Evolutionary conservation across 2,113 vertebrate species (phyloP).

Genomic region (Cariama cristata): DNA sequence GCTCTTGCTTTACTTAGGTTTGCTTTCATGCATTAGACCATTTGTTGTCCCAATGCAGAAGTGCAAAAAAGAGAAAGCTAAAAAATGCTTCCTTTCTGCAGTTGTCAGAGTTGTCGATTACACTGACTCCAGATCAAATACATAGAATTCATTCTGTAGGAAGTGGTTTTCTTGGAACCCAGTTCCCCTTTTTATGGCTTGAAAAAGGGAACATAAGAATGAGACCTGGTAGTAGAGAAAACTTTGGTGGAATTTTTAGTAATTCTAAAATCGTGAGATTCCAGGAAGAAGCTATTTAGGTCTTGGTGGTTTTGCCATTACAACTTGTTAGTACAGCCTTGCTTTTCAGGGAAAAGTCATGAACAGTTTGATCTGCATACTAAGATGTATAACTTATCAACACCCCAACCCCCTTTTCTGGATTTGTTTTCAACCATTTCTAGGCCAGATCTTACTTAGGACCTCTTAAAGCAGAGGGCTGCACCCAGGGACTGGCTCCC

Average conservation of each 20-base stretch:
- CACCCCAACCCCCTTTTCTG: not conserved
- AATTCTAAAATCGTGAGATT: not conserved
- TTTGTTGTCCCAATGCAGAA: not conserved
- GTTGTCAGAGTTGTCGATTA: not conserved
- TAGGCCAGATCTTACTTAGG: not conserved
- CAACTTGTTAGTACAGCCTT: not conserved
- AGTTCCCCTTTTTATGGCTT: not conserved
- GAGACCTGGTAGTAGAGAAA: not conserved
- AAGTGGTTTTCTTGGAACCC: not conserved
- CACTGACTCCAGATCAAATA: rapidly evolving
- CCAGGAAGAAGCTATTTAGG: not conserved
- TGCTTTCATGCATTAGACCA: not conserved
- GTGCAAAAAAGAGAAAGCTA: not conserved
- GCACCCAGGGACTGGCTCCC: not conserved
- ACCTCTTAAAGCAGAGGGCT: not conserved
- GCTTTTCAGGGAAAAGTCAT: not conserved
- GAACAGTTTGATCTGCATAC: not conserved
- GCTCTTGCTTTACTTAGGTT: not conserved
- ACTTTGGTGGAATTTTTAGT: not conserved
- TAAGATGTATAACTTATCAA: not conserved
- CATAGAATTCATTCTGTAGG: rapidly evolving
- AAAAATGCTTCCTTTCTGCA: not conserved
- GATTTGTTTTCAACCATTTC: not conserved
- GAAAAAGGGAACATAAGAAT: not conserved
- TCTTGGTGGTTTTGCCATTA: not conserved